Evolutionary conservation across 1,140 invertebrate species (phyloP), one percentile per base, ranked within the genome.

Genomic region (Dendrolimus punctatus): DNA sequence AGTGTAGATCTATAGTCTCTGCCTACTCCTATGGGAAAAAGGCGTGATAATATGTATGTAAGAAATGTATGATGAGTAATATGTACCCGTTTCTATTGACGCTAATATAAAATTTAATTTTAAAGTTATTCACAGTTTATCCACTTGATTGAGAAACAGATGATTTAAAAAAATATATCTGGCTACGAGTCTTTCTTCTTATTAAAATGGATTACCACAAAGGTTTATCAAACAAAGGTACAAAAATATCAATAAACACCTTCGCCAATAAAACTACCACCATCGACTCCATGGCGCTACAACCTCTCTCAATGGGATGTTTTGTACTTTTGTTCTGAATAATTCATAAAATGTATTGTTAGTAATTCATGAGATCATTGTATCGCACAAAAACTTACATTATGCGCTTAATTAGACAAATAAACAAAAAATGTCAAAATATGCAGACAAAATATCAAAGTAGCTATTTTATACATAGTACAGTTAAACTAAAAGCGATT

Each of bases 331-430:
- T 80, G 83, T 79, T 76, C 78, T 76, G 74, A 71, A 71, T 71
- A 68, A 66, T 68, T 66, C 66, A 68, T 79, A 80, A 55, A 57
- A 73, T 71, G 70, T 75, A 76, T 62, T 65, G 78, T 85, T 84
- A 84, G 80, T 86, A 84, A 75, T 77, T 77, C 76, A 83, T 86
- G 83, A 86, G 83, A 86, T 86, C 83, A 86, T 73, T 74, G 72
- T 64, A 57, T 68, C 79, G 77, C 83, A 74, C 53, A 64, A 65
- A 23, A 59, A 64, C 64, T 47, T 61, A 55, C 56, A 58, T 73
- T 70, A 76, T 69, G 79, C 80, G 80, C 76, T 80, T 73, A 76
- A 78, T 80, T 84, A 82, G 72, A 76, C 38, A 60, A 60, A 57
- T 10, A 51, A 73, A 23, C 23, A 23, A 79, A 79, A 57, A 71